Evolutionary conservation across 2,797 vertebrate genomes (phyloP), one percentile per base, ranked within the genome.

Genomic region (Siniperca undulata): DNA sequence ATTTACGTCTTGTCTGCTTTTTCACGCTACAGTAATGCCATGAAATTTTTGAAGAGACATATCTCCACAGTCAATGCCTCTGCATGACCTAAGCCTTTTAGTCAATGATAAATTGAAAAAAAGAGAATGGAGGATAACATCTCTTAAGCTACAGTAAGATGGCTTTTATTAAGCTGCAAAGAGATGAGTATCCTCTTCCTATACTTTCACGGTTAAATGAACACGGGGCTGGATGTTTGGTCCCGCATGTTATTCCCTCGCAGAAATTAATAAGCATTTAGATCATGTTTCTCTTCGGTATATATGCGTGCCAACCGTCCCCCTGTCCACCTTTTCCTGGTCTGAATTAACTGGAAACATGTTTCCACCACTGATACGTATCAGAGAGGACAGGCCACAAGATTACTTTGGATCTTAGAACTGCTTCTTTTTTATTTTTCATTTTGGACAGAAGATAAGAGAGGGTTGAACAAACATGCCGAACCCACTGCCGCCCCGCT

Each of bases 331-430:
- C 68, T 82, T 85, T 83, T 90, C 77, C 92, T 91, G 80, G 80
- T 77, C 78, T 82, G 84, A 85, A 91, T 91, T 93, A 91, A 94
- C 88, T 89, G 77, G 83, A 94, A 93, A 93, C 93, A 89, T 91
- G 91, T 78, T 92, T 91, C 86, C 77, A 86, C 74, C 80, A 36
- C 80, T 90, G 91, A 94, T 92, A 91, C 92, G 73, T 90, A 94
- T 94, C 90, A 75, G 78, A 89, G 86, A 86, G 84, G 91, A 94
- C 91, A 89, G 85, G 69, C 85, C 53, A 50, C 78, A 82, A 89
- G 90, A 93, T 90, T 91, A 85, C 87, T 89, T 81, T 86, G 86
- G 85, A 91, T 91, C 78, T 92, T 83, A 87, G 82, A 91, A 71
- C 82, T 52, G 71, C 83, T 89, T 81, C 86, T 88, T 91, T 89